These are phyloP conservation scores for Rhinatrema bivittatum DNA, from an alignment of 2,797 vertebrate species.

Conservation along the genomic window DNA sequence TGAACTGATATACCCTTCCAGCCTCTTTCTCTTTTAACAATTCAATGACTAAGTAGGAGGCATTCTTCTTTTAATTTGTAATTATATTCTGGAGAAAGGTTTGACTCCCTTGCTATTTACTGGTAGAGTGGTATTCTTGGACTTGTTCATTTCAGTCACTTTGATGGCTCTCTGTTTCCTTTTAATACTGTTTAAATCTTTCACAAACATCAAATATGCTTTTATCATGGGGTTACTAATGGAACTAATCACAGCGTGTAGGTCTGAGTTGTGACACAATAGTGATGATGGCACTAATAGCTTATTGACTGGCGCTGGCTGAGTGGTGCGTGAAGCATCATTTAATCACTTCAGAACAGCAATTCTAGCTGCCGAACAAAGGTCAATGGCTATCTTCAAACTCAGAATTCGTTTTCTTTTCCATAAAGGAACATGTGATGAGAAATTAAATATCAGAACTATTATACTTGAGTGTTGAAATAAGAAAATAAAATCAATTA, in stretches of 20 bases:
- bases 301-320: slow-evolving; percentile 23
- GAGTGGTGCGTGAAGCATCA: slow-evolving; percentile 16
- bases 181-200: slow-evolving; percentile 1
- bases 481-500: neutral
- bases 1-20: no score
- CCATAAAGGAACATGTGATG: neutral
- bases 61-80: no score
- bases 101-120: no score
- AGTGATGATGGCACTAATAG: slow-evolving; percentile 20
- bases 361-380: slow-evolving; percentile 23
- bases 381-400: slow-evolving; percentile 21
- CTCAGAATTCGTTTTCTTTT: neutral
- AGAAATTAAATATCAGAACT: neutral
- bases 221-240: slow-evolving; percentile 11
- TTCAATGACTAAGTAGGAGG: no score
- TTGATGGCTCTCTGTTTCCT: neutral
- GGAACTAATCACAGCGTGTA: slow-evolving; percentile 17
- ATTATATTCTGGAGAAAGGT: no score
- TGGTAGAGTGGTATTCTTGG: neutral
- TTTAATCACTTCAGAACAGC: slow-evolving; percentile 23
- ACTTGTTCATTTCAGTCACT: no score
- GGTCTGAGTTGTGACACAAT: slow-evolving; percentile 9
- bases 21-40: no score
- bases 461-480: neutral
- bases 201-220: neutral